Conservation (phyloP, 2,888 invertebrate species). For the Hypomecis atomaria region DNA sequence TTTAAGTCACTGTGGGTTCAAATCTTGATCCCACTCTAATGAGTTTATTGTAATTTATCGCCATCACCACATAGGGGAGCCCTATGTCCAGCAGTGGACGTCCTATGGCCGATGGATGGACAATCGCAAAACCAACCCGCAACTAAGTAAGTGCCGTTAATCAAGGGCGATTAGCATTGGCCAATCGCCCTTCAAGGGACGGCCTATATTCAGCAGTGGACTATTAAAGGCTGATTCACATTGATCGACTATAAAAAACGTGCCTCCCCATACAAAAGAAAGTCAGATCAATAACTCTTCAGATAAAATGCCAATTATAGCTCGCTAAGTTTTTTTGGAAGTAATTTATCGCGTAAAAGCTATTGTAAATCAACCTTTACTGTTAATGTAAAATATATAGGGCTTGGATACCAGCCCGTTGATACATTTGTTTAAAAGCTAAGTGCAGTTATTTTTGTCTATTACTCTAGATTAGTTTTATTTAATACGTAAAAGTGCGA, state of each 20-base stretch:
- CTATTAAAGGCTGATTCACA: too few species aligned
- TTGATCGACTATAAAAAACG: too few species aligned
- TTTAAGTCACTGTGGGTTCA: too few species aligned
- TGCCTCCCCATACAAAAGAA: not conserved
- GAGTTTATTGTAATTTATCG: too few species aligned
- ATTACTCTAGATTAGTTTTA: not conserved
- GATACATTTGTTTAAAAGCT: conserved; percentile 9
- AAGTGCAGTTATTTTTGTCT: conserved; percentile 6
- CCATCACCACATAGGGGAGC: too few species aligned
- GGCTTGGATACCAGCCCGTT: conserved; percentile 1
- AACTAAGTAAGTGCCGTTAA: not conserved
- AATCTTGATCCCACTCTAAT: too few species aligned
- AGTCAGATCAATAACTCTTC: not conserved
- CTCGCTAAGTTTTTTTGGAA: not conserved
- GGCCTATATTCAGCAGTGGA: too few species aligned
- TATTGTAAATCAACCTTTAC: not conserved
- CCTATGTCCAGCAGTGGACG: too few species aligned
- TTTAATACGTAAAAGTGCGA: not conserved
- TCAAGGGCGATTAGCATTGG: too few species aligned
- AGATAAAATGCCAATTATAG: not conserved
- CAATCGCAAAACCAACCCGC: not conserved
- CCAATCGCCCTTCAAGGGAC: too few species aligned
- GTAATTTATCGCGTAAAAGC: not conserved
- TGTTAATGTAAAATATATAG: not conserved
- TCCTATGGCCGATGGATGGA: too few species aligned